These are phyloP conservation scores for Australoheros scitulus DNA, from an alignment of 2,113 vertebrate genomes.

Conservation along the genomic window DNA sequence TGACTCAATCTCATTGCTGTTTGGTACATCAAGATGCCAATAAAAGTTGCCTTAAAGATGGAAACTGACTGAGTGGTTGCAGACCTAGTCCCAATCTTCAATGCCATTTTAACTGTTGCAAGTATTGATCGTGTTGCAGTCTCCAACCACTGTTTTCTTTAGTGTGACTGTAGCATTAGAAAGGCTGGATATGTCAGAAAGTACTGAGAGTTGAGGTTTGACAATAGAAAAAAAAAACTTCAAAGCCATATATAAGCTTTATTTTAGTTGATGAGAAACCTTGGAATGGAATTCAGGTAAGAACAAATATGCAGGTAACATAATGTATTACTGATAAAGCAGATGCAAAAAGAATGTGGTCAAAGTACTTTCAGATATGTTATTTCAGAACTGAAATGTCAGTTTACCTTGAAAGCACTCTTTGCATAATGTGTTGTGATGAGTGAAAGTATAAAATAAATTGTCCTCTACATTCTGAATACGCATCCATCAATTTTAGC, in stretches of 20 bases:
- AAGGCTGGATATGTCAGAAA: not conserved
- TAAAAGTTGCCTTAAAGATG: not conserved
- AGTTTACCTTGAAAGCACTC: constrained; percentile 9
- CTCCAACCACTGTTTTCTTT: not conserved
- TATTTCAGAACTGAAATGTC: not conserved
- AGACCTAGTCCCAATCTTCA: not conserved
- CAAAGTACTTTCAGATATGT: not conserved
- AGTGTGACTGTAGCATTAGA: not conserved
- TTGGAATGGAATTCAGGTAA: not conserved
- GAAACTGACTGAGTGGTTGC: not conserved
- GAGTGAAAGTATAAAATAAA: not conserved
- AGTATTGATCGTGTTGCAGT: not conserved
- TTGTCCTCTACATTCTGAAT: not conserved
- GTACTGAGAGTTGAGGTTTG: not conserved
- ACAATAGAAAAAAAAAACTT: not conserved
- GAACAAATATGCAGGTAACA: not conserved
- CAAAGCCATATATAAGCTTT: not conserved
- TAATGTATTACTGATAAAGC: not conserved
- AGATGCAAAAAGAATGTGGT: not conserved
- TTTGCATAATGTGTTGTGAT: not conserved
- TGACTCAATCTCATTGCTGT: not conserved
- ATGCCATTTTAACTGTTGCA: not conserved
- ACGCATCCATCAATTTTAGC: not conserved
- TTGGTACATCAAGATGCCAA: not conserved
- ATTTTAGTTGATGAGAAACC: not conserved